A percentile compares a stretch with the other conserved stretches of the same genome.
These are phyloP conservation scores for Pyrgilauda ruficollis DNA, from an alignment of 2,113 vertebrate species.

Conservation along the genomic window DNA sequence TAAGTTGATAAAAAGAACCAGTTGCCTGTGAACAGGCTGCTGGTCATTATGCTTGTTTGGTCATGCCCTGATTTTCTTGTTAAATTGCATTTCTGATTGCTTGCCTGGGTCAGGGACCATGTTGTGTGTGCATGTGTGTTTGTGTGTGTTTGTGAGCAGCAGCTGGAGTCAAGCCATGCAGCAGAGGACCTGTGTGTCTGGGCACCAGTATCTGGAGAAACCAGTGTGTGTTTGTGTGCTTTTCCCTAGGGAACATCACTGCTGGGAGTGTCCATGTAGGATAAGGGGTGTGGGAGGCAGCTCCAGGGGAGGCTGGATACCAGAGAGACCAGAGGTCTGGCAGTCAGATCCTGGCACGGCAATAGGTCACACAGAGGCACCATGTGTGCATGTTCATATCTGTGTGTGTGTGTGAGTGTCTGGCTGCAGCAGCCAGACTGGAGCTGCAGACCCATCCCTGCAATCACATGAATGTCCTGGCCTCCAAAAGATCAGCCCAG, in stretches of 20 bases:
- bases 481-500: background rate
- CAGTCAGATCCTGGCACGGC: too few species aligned
- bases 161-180: background rate
- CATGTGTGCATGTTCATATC: too few species aligned
- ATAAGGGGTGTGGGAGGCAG: background rate
- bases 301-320: background rate
- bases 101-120: background rate
- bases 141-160: background rate
- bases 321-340: background rate
- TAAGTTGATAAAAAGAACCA: background rate
- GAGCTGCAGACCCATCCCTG: background rate
- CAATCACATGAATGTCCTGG: background rate
- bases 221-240: background rate
- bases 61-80: background rate
- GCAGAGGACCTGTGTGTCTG: rapidly evolving
- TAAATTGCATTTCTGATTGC: background rate
- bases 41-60: background rate
- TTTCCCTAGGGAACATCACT: background rate
- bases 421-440: background rate
- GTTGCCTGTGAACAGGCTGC: background rate
- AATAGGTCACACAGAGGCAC: background rate
- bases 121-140: background rate
- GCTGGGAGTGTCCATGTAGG: background rate
- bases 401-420: too few species aligned
- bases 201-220: background rate